Evolutionary conservation across 2,113 vertebrate genomes (phyloP), one percentile per base, ranked within the genome.

Genomic region (Leucoraja erinaceus): DNA sequence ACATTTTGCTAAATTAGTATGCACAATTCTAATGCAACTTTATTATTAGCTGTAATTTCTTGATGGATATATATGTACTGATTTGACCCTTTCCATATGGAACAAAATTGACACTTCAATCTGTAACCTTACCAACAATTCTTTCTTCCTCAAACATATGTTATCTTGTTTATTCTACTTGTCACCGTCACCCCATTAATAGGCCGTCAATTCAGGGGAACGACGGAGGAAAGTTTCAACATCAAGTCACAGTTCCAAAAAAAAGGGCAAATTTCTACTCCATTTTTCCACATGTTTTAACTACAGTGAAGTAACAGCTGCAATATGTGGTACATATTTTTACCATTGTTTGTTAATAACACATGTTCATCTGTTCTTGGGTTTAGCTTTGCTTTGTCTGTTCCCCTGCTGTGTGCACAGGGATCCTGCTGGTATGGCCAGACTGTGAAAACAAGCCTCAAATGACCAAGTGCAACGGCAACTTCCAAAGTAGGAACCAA

Each of bases 341-440:
- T 91, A 91, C 90, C 90, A 91, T 54, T 91, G 68, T 72, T 91
- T 91, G 90, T 91, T 72, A 72, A 74, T 91, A 91, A 72, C 33
- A 91, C 33, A 47, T 38, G 33, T 91, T 74, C 66, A 91, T 20
- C 88, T 72, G 68, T 91, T 91, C 90, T 28, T 91, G 90, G 38
- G 66, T 93, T 84, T 31, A 72, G 70, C 22, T 72, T 70, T 68
- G 66, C 93, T 84, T 93, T 95, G 96, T 94, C 95, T 95, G 95
- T 97, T 95, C 94, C 95, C 95, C 95, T 95, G 96, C 96, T 94
- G 96, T 94, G 96, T 93, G 94, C 95, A 95, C 31, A 90, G 96
- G 95, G 95, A 96, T 96, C 95, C 96, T 94, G 96, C 96, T 96
- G 97, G 96, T 97, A 97, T 96, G 96, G 96, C 96, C 94, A 96